phyloP scores from a whole-genome alignment of 2,113 vertebrate genomes.

The Hyperopisus bebe region DNA sequence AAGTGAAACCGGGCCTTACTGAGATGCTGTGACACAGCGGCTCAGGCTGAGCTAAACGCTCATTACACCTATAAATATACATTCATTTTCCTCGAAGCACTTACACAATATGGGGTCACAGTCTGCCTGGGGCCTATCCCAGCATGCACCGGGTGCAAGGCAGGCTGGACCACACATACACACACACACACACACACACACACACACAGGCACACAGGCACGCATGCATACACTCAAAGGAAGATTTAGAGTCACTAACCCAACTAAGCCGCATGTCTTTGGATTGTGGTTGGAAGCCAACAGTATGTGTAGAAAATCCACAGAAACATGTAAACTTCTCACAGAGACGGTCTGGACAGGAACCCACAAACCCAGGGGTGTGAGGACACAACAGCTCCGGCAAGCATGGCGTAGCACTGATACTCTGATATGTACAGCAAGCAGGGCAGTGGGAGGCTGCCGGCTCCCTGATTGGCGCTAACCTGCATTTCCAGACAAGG shows the following conservation, averaged over 20 bases:
- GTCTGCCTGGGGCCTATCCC: not conserved
- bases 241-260: not conserved
- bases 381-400: not conserved
- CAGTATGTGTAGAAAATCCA: not conserved
- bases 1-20: not conserved
- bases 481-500: not conserved
- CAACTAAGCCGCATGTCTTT: not conserved
- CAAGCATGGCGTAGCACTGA: not conserved
- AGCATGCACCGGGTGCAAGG: not conserved
- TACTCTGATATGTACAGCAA: not conserved
- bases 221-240: not conserved
- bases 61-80: not conserved
- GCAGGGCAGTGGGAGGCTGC: not conserved
- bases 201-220: not conserved
- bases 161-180: not conserved
- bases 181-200: not conserved
- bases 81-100: not conserved
- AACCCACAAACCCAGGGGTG: not conserved
- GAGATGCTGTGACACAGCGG: not conserved
- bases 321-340: not conserved
- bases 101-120: not conserved
- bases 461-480: not conserved
- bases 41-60: not conserved
- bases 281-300: not conserved
- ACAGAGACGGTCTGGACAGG: not conserved